These are phyloP conservation scores for Watsonalla cultraria DNA, from an alignment of 2,888 invertebrate genomes.

Conservation along the genomic window DNA sequence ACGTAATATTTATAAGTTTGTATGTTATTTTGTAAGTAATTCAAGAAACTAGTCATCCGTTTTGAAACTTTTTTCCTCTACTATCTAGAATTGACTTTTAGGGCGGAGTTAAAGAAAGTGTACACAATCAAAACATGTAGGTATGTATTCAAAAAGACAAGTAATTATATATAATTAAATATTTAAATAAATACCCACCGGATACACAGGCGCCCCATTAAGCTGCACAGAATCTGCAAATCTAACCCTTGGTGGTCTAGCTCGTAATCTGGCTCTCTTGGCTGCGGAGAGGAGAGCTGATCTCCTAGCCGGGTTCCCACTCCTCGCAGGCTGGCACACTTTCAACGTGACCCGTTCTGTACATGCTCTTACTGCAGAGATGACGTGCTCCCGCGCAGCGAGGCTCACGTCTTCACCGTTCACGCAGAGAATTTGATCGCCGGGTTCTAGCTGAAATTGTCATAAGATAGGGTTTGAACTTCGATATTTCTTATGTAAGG, in stretches of 20 bases:
- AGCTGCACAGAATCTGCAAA: slow-evolving; percentile 94
- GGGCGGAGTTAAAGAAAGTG: too few species aligned
- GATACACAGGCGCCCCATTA: slow-evolving; percentile 89
- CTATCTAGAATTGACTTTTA: not conserved
- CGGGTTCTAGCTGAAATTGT: slow-evolving; percentile 84
- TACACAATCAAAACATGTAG: too few species aligned
- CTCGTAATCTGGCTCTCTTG: slow-evolving; percentile 88
- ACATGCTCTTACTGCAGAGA: slow-evolving; percentile 91
- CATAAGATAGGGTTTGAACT: not conserved
- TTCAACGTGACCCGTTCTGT: slow-evolving; percentile 85
- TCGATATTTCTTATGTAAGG: too few species aligned
- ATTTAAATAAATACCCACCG: slow-evolving; percentile 72
- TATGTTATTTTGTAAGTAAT: too few species aligned
- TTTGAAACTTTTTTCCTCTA: too few species aligned
- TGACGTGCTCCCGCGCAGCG: slow-evolving; percentile 92
- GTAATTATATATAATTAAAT: too few species aligned
- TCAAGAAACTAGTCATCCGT: too few species aligned
- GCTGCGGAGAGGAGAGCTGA: slow-evolving; percentile 93
- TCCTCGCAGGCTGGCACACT: slow-evolving; percentile 89
- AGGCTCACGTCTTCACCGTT: slow-evolving; percentile 94
- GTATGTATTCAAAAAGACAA: too few species aligned
- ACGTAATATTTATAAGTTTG: too few species aligned
- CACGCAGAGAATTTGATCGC: slow-evolving; percentile 93
- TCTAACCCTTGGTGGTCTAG: slow-evolving; percentile 89
- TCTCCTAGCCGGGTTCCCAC: slow-evolving; percentile 79